These are phyloP conservation scores for Villa cingulata DNA, from an alignment of 2,888 invertebrate species.

Conservation along the genomic window DNA sequence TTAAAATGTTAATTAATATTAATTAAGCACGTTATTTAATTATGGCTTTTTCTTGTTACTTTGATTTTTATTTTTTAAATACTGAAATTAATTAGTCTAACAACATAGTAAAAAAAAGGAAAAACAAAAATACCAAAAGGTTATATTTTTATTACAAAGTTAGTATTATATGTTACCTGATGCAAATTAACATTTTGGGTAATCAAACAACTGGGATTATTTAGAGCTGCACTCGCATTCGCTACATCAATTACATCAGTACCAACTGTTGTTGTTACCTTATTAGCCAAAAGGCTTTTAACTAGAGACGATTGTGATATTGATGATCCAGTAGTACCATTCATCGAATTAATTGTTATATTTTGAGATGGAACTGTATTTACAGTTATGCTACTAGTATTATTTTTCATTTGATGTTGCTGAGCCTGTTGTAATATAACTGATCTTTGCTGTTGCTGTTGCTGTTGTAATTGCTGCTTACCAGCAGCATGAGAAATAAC, in stretches of 20 bases:
- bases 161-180: constrained; percentile 23
- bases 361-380: not conserved
- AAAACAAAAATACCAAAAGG: too few relatives aligned
- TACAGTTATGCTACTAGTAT: not conserved
- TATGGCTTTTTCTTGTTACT: too few relatives aligned
- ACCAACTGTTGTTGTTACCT: constrained; percentile 46
- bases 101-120: too few relatives aligned
- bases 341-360: not conserved
- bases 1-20: too few relatives aligned
- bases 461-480: constrained; percentile 12
- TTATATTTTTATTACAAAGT: too few relatives aligned
- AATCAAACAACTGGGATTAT: constrained; percentile 27
- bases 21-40: too few relatives aligned
- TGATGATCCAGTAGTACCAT: not conserved
- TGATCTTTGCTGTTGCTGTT: constrained; percentile 14
- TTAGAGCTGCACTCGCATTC: constrained; percentile 25
- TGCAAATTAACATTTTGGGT: constrained; percentile 24
- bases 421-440: not conserved
- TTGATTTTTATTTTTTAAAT: too few relatives aligned
- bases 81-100: too few relatives aligned
- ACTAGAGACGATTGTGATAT: constrained; percentile 60
- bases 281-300: constrained; percentile 86
- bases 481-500: constrained; percentile 8
- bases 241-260: constrained; percentile 19
- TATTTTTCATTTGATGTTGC: not conserved